A percentile compares a stretch with the other conserved stretches of the same genome.
Conservation (phyloP, 2,113 vertebrate genomes). For the Strix uralensis region DNA sequence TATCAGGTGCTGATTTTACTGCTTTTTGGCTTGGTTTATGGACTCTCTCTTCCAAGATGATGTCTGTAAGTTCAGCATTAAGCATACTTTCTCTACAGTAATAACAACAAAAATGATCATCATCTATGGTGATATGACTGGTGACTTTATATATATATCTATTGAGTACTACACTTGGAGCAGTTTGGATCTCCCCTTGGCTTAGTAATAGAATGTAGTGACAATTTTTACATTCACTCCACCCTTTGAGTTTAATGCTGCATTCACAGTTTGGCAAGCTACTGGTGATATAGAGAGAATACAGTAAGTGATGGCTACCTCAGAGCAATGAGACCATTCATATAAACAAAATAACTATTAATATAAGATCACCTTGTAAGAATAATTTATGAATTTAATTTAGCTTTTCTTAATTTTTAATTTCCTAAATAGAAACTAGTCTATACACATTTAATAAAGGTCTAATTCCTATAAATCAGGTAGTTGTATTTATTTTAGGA, state of each 20-base stretch:
- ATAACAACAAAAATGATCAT: background rate
- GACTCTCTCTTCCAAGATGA: background rate
- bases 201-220: background rate
- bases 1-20: background rate
- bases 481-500: background rate
- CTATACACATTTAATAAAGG: background rate
- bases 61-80: background rate
- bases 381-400: constrained; percentile 50
- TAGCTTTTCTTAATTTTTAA: constrained; percentile 9
- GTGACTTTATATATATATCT: background rate
- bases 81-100: background rate
- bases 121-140: background rate
- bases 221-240: background rate
- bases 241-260: background rate
- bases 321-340: background rate
- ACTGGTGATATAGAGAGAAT: background rate
- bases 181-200: background rate
- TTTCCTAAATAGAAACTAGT: background rate
- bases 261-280: background rate
- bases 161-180: background rate
- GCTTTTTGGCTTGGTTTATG: background rate
- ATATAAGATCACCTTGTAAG: background rate
- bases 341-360: background rate
- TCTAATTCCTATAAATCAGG: background rate
- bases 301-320: background rate